Evolutionary conservation across 2,888 invertebrate species (phyloP), one percentile per base, ranked within the genome.

Genomic region (Campaea margaritaria): DNA sequence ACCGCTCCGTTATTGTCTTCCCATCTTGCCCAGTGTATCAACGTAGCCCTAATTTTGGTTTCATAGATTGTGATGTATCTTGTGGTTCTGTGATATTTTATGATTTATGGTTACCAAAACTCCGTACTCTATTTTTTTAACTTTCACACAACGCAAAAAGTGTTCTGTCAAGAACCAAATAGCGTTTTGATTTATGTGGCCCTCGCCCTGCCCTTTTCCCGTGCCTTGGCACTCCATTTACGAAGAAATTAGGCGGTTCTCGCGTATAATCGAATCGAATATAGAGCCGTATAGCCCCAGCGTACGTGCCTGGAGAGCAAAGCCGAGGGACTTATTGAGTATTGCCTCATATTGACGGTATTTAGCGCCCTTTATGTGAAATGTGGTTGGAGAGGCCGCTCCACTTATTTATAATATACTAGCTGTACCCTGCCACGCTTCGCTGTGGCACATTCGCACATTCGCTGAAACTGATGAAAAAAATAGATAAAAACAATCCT

Each of bases 241-340:
- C 64, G 68, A 67, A 70, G 70, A 70, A 72, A 75, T 75, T 74
- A 76, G 64, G 58, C 42, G 64, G 44, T 54, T 42, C 45, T 53
- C 49, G 43, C 51, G 56, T 70, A 65, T 66, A 68, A 68, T 70
- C 65, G 66, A 67, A 67, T 69, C 63, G 65, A 56, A 59, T 65
- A 67, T 61, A 43, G 65, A 57, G 64, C 61, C 41, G 43, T 2
- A 43, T 36, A 50, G 64, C 47, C 52, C 48, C 56, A 36, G 15
- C 63, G 51, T 9, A 68, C 70, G 70, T 70, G 70, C 52, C 51
- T 59, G 43, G 68, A 46, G 62, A 62, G 52, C 62, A 21, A 51
- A 57, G 56, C 28, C 60, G 52, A 52, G 45, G 63, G 61, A 48
- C 61, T 59, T 65, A 64, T 59, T 42, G 58, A 60, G 67, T 58